Base-by-base conservation (phyloP, 1,140 invertebrate genomes). In the Melanaphis sacchari region DNA sequence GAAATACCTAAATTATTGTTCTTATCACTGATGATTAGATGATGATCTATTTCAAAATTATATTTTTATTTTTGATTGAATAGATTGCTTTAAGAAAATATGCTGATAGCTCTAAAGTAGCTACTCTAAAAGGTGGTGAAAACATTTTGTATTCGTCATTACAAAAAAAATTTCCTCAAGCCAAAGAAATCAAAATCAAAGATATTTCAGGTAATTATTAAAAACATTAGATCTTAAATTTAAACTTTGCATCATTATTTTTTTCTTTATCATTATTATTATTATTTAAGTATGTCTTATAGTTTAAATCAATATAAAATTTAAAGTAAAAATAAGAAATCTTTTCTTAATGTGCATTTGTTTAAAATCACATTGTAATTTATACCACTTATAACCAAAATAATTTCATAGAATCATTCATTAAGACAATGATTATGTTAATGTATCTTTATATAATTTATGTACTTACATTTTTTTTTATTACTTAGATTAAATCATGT, bases 131-230 rank as follows among this genome's bases (percentile, higher is more conserved):
- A 54, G 91, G 46, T 18, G 91, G 91, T 52, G 91, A 93, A 93
- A 93, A 93, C 21, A 85, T 93, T 85, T 54, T 93, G 46, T 38
- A 93, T 54, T 21, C 4, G 36, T 93, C 81, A 31, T 85, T 93
- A 93, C 81, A 90, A 93, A 93, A 90, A 90, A 95, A 95, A 84
- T 96, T 97, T 95, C 97, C 97, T 2, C 96, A 96, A 91, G 97
- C 97, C 54, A 96, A 96, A 66, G 95, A 95, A 93, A 96, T 98
- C 84, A 96, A 97, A 95, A 97, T 98, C 3, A 95, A 96, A 89
- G 97, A 98, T 95, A 96, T 98, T 52, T 98, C 97, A 94, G 91
- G 91, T 93, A 85, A 93, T 36, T 49, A 66, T 59, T 8, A 41
- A 43, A 43, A 5, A 66, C 1, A 5, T 76, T n/a, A 76, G 15